Percentiles rank a stretch among this genome's conserved stretches.
phyloP scores from a whole-genome alignment of 2,888 invertebrate genomes.

The Agapetus fuscipes region DNA sequence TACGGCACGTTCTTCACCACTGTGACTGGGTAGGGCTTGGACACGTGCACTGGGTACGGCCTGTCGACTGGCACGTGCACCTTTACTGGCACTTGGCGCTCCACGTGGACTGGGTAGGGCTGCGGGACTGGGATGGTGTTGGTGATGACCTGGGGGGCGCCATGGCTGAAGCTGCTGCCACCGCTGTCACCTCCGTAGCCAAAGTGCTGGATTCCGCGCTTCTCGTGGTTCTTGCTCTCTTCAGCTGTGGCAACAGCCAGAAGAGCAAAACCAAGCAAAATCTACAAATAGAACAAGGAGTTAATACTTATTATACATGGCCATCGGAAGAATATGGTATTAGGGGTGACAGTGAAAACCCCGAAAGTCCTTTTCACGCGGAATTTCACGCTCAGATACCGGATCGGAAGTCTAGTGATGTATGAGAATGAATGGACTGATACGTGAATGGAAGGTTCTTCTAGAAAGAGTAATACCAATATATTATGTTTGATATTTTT shows the following conservation, averaged over 20 bases:
- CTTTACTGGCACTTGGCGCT: slow-evolving; percentile 38
- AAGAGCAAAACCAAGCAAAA: background rate
- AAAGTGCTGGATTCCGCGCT: slow-evolving; percentile 15
- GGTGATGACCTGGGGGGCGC: slow-evolving; percentile 26
- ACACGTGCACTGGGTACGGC: slow-evolving; percentile 44
- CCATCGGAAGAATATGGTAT: too few relatives aligned
- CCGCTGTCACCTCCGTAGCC: slow-evolving; percentile 1
- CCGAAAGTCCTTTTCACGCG: too few relatives aligned
- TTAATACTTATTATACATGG: too few relatives aligned
- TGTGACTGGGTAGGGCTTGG: slow-evolving; percentile 23
- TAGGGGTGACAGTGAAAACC: too few relatives aligned
- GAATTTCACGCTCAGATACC: too few relatives aligned
- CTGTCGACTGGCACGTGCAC: slow-evolving; percentile 42
- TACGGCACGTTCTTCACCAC: slow-evolving; percentile 9
- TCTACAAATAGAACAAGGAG: background rate
- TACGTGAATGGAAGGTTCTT: too few relatives aligned
- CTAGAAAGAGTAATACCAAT: too few relatives aligned
- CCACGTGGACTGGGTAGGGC: slow-evolving; percentile 43
- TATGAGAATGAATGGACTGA: too few relatives aligned
- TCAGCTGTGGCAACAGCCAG: slow-evolving; percentile 6
- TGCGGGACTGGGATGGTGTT: slow-evolving; percentile 42
- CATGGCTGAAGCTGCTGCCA: background rate
- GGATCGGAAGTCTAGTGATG: too few relatives aligned
- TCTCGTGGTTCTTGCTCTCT: slow-evolving; percentile 17
- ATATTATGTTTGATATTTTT: too few relatives aligned